Percentiles rank a stretch among this genome's conserved stretches.
These are phyloP conservation scores for Achlya flavicornis DNA, from an alignment of 2,888 invertebrate genomes.

Conservation along the genomic window DNA sequence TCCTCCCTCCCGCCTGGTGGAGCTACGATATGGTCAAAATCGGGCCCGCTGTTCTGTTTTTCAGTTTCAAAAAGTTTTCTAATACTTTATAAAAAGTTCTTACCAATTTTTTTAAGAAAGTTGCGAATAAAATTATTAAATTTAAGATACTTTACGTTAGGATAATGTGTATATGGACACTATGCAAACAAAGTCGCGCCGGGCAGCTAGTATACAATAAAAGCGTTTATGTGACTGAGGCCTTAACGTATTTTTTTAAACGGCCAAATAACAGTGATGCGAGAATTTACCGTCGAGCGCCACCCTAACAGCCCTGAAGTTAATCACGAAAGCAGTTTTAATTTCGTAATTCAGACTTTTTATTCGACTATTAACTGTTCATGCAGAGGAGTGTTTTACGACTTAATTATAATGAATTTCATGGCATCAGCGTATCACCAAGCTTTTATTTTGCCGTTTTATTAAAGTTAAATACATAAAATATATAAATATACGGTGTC, in stretches of 20 bases:
- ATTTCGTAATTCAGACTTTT: conserved; percentile 22
- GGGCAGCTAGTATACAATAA: too few species aligned
- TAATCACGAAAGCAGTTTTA: conserved; percentile 31
- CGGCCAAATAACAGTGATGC: conserved; percentile 20
- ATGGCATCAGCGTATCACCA: conserved; percentile 22
- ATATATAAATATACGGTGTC: conserved; percentile 10
- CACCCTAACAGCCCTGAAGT: conserved; percentile 22
- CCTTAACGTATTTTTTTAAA: conserved; percentile 32
- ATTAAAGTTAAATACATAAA: conserved; percentile 23
- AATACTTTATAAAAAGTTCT: too few species aligned
- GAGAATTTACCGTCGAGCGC: conserved; percentile 17
- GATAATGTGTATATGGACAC: too few species aligned
- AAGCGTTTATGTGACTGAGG: background rate
- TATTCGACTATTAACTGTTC: conserved; percentile 12
- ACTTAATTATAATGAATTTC: conserved; percentile 8
- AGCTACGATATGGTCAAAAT: too few species aligned
- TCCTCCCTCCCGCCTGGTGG: too few species aligned
- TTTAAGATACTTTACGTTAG: too few species aligned
- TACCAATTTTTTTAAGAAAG: too few species aligned
- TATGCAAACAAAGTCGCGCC: too few species aligned
- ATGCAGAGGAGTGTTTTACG: conserved; percentile 10
- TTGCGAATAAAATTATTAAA: too few species aligned
- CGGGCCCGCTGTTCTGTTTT: too few species aligned
- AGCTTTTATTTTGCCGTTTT: conserved; percentile 20
- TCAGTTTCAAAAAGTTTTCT: too few species aligned